A percentile compares a stretch with the other conserved stretches of the same genome.
Conservation (phyloP, 2,113 vertebrate species). For the Camelus bactrianus region DNA sequence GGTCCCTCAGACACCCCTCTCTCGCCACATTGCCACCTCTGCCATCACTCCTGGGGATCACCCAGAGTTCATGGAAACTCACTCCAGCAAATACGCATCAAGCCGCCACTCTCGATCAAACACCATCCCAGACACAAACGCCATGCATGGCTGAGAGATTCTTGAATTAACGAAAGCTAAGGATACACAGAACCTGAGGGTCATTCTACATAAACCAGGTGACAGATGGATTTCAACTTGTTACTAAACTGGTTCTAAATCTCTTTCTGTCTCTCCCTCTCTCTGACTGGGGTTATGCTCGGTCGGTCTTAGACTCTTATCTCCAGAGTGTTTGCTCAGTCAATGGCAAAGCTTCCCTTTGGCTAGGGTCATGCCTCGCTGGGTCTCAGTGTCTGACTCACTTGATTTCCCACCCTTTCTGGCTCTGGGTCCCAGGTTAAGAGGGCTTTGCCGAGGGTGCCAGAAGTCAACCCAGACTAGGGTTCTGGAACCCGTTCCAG, state of each 20-base stretch:
- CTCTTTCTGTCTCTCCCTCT: background rate
- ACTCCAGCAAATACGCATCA: background rate
- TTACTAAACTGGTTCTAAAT: background rate
- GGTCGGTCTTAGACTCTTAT: background rate
- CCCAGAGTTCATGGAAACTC: background rate
- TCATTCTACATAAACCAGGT: background rate
- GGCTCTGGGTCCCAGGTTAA: background rate
- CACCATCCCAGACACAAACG: background rate
- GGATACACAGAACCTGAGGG: background rate
- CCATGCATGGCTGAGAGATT: background rate
- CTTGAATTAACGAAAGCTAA: background rate
- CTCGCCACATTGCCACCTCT: background rate
- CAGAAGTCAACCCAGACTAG: background rate
- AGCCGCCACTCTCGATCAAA: background rate
- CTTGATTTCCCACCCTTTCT: background rate
- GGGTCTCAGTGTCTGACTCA: background rate
- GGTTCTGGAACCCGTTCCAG: background rate
- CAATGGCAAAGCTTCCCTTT: background rate
- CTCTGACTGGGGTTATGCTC: background rate
- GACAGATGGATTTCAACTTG: background rate
- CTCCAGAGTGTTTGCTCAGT: background rate
- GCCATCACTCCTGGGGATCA: background rate
- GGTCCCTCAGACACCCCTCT: background rate
- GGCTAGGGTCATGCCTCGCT: fast-evolving
- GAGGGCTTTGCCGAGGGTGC: background rate